Base-by-base conservation (phyloP, 2,113 vertebrate genomes). In the Corydoras maculifer region DNA sequence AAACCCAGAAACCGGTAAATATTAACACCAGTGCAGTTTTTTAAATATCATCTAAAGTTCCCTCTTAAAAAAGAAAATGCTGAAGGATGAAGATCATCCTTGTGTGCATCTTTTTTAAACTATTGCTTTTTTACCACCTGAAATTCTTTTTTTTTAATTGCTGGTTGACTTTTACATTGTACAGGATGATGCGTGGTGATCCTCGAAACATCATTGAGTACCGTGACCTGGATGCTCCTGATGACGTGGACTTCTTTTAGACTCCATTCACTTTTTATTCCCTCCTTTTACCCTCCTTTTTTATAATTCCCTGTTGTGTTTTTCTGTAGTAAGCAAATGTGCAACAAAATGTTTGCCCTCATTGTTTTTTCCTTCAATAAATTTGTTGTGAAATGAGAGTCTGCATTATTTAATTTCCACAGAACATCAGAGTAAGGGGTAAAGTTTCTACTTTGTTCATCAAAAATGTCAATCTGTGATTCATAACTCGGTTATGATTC, bases 241-340 rank as follows among this genome's bases (percentile, higher is more conserved):
- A 96, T 8, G 94, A 96, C 2, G 90, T 94, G 35, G 94, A 96
- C 72, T 96, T 96, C 87, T 96, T 96, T 85, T 96, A 90, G 80
- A 79, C 61, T 30, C 62, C 73, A 5, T 3, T 9, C 2, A 49
- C 74, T 60, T n/a, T 54, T 35, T 54, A 73, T 7, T 66, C 50
- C 68, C 7, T 53, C 78, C 13, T 15, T 54, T 43, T 75, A 64
- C 51, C 57, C 18, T 6, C 9, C 64, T 51, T 30, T 10, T 81
- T 81, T 81, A 79, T 77, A 35, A 2, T 0, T 12, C 5, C 54
- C 55, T 57, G 57, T 10, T 70, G 51, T 68, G 30, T 61, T 62
- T 60, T 64, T 12, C 49, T 48, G 7, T 51, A 51, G 65, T 67
- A 14, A 15, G 15, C 14, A 15, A 54, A 50, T 53, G 43, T 43